These are phyloP conservation scores for Tribolium madens DNA, from an alignment of 1,140 invertebrate species.

Conservation along the genomic window DNA sequence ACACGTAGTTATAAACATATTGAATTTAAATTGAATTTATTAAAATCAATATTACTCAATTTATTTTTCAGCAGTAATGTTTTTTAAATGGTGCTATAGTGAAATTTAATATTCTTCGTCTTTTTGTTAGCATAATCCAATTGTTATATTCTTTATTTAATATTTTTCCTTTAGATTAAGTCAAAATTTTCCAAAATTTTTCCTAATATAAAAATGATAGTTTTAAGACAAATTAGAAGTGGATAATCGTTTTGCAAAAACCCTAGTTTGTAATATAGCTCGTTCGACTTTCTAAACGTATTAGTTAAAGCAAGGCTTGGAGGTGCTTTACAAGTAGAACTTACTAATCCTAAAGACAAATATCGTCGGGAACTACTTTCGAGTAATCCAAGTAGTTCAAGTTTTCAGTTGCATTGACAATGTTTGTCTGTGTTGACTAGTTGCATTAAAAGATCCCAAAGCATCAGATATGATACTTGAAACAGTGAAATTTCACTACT, in stretches of 20 bases:
- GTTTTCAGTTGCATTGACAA: not conserved
- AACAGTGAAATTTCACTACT: not conserved
- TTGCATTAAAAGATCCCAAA: constrained; percentile 13
- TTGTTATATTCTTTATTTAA: no score
- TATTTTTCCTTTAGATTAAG: no score
- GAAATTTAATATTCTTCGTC: no score
- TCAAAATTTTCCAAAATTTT: no score
- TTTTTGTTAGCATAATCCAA: no score
- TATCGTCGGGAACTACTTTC: constrained; percentile 5
- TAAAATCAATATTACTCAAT: no score
- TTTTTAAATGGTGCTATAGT: no score
- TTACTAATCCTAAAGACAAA: constrained; percentile 31
- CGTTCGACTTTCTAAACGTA: constrained; percentile 7
- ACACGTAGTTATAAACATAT: no score
- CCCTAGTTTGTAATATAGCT: not conserved
- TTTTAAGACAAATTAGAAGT: no score
- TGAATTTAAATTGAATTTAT: no score
- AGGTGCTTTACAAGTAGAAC: constrained; percentile 15
- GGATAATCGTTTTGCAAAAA: not conserved
- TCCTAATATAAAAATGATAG: no score
- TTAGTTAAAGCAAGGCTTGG: not conserved
- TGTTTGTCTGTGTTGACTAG: not conserved
- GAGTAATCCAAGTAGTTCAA: constrained; percentile 18
- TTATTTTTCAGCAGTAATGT: no score
- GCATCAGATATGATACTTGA: constrained; percentile 11